Evolutionary conservation across 2,888 invertebrate species (phyloP), one percentile per base, ranked within the genome.

Genomic region (Ecliptopera silaceata): DNA sequence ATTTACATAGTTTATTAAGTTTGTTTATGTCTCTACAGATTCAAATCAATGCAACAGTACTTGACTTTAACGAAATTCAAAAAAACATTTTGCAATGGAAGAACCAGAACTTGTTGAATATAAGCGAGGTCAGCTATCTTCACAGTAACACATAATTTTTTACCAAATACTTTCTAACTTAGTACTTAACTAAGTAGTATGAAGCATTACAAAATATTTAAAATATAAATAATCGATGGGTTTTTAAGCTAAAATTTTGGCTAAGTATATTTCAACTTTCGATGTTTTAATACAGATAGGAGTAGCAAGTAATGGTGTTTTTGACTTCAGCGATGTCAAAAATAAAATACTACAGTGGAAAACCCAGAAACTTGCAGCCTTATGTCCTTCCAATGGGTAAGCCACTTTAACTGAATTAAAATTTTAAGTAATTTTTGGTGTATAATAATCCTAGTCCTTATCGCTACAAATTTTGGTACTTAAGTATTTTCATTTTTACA

Each of bases 291-390:
- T 15, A 12, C 68, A 91, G 90, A 75, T 84, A 38, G 87, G 85
- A 17, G 87, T 79, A 17, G 70, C 81, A 10, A 72, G 84, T 29
- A 88, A 88, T 54, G 90, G 89, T 20, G 80, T 88, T 22, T 88
- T 91, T 69, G 91, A 91, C 68, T 78, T 91, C 42, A 82, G 75
- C 63, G 87, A 89, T 52, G 86, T 91, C 1, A 91, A 91, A 77
- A 91, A 88, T 64, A 91, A 91, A 81, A 75, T 91, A 64, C 59
- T 90, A 18, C 90, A 91, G 74, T 91, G 91, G 91, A 90, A 91
- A 79, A 79, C 80, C 4, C 88, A 91, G 69, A 91, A 91, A 69
- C 64, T 91, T n/a, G 68, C 84, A 1, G 74, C 84, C 12, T 59
- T 89, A 12, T 91, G 91, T 76, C 90, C 91, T 34, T 77, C 88